These are phyloP conservation scores for Eidolon dupreanum DNA, from an alignment of 2,797 vertebrate species.

Conservation along the genomic window DNA sequence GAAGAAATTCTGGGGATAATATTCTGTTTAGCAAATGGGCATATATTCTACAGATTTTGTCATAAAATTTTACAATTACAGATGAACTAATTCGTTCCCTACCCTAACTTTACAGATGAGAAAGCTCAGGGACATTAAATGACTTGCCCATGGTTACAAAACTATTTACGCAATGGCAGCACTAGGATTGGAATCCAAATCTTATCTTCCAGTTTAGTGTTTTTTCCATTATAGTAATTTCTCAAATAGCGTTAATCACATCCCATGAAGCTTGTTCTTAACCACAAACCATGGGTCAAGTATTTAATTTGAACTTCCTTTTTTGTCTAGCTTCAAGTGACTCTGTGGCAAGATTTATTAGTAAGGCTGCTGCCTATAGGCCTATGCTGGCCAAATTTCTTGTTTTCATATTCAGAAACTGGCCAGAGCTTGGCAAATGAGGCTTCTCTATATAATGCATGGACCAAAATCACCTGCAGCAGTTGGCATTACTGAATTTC, in stretches of 20 bases:
- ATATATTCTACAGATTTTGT: not conserved
- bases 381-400: not conserved
- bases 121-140: not conserved
- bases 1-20: not conserved
- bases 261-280: not conserved
- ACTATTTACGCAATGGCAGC: not conserved
- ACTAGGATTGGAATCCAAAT: not conserved
- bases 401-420: not conserved
- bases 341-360: not conserved
- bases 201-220: not conserved
- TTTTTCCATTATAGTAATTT: slow-evolving; percentile 1
- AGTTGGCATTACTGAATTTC: not conserved
- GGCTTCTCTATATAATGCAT: not conserved
- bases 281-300: not conserved
- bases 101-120: not conserved
- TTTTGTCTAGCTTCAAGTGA: not conserved
- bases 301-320: slow-evolving; percentile 6
- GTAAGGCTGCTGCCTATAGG: not conserved
- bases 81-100: not conserved
- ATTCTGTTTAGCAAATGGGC: not conserved
- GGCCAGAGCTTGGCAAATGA: not conserved
- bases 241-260: not conserved
- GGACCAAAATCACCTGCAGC: not conserved
- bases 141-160: not conserved
- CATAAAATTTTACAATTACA: slow-evolving; percentile 33